Evolutionary conservation across 2,888 invertebrate genomes (phyloP), one percentile per base, ranked within the genome.

Genomic region (Cyclophora albipunctata): DNA sequence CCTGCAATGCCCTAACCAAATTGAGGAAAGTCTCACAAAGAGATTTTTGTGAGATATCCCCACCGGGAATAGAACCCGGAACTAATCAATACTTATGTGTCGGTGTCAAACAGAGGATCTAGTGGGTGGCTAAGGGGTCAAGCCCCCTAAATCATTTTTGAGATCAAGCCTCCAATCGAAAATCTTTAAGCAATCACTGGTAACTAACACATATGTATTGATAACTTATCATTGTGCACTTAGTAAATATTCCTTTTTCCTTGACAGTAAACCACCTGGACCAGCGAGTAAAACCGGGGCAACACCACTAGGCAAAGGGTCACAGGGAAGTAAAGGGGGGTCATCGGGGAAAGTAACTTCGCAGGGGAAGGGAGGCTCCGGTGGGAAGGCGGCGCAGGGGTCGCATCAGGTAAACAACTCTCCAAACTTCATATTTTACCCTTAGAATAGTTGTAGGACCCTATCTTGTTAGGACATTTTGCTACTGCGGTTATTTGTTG

Each of bases 211-310:
- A 20, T 20, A 20, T 1, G 20, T 20, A 20, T 20, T 20, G 20
- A 20, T 20, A 2, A 20, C 20, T 20, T 20, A 20, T 20, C 20
- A 20, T 20, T 20, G 20, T 20, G 20, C 20, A 20, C 1, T 20
- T 20, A 20, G 20, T 20, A 20, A 20, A 20, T 20, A 20, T 20
- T 20, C 20, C 20, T 20, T 84, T 42, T 65, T 87, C 59, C 80
- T 83, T 47, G 87, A 84, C 55, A 82, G 80, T 49, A 92, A 91
- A 70, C 85, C 83, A 54, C 84, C 90, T 5, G 86, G 90, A 5
- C 88, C 89, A 5, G 87, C 90, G 1, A 84, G 89, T 55, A 91
- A 91, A 66, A 90, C 89, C 1, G 88, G 89, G 5, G 87, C 75
- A 2, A 53, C 82, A 7, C 81, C 82, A 3, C 57, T 84, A 7